Conservation (phyloP, 2,797 vertebrate genomes). For the Orientallactaga sibirica region DNA sequence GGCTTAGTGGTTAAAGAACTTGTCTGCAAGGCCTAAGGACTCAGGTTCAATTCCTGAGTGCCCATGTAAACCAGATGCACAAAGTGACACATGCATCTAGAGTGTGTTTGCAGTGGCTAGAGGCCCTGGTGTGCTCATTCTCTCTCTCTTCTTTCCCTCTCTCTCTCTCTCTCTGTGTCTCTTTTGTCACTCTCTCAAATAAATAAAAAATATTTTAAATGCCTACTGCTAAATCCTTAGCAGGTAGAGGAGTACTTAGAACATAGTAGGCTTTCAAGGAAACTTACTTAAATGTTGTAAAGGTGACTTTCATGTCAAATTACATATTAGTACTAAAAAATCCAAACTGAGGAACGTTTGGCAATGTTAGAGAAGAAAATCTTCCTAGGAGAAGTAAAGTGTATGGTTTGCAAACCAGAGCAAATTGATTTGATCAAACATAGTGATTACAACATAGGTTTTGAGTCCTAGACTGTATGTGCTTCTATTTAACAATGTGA, state of each 20-base stretch:
- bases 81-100: too few relatives aligned
- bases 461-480: background rate
- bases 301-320: background rate
- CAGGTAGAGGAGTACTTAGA: background rate
- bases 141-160: too few relatives aligned
- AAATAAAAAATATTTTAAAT: background rate
- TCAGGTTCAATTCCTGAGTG: too few relatives aligned
- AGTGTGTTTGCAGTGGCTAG: too few relatives aligned
- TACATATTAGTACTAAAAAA: background rate
- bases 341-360: slow-evolving; percentile 32
- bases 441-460: slow-evolving; percentile 10
- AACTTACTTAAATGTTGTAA: background rate
- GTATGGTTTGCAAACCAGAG: slow-evolving; percentile 39
- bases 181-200: too few relatives aligned
- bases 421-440: slow-evolving; percentile 40
- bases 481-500: slow-evolving; percentile 18
- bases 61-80: too few relatives aligned
- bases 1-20: too few relatives aligned
- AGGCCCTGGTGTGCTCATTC: too few relatives aligned
- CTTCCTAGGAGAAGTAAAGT: background rate
- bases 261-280: background rate
- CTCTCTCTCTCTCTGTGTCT: too few relatives aligned
- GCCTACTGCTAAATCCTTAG: background rate
- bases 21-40: too few relatives aligned
- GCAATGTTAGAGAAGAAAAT: slow-evolving; percentile 3